These are phyloP conservation scores for Cherax quadricarinatus DNA, from an alignment of 1,140 invertebrate species.

Conservation along the genomic window DNA sequence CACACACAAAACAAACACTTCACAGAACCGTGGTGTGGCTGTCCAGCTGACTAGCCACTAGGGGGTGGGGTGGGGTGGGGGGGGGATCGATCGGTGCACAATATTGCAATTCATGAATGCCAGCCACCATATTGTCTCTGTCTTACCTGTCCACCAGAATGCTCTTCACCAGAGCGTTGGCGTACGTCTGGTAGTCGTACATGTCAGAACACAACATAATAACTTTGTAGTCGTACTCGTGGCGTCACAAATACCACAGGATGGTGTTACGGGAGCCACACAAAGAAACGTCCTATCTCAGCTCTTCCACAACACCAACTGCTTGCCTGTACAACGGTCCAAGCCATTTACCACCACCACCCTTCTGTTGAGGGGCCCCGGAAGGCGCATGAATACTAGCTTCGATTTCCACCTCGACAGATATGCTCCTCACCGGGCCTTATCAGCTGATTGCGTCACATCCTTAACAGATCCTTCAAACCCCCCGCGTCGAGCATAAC, in stretches of 20 bases:
- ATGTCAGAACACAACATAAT: constrained; percentile 48
- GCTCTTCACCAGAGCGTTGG: constrained; percentile 50
- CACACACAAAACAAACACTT: no score
- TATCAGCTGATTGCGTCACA: constrained; percentile 26
- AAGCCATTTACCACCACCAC: neutral
- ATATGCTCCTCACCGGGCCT: constrained; percentile 32
- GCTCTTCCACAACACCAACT: neutral
- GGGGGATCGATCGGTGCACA: neutral
- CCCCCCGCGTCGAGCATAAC: neutral
- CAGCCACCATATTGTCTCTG: neutral
- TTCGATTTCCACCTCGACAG: neutral
- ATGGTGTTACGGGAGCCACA: neutral
- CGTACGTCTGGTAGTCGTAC: constrained; percentile 57
- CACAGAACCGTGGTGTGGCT: no score
- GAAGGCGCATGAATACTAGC: constrained; percentile 27
- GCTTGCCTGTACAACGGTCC: constrained; percentile 23
- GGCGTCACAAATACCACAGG: neutral
- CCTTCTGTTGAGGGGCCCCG: constrained; percentile 29
- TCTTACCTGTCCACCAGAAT: constrained; percentile 47
- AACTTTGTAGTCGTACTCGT: neutral
- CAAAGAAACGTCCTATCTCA: neutral
- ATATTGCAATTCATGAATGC: constrained; percentile 1
- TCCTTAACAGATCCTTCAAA: neutral
- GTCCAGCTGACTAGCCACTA: neutral
- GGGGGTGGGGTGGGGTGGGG: neutral